Conservation (phyloP, 2,797 vertebrate species). For the Mastacembelus armatus region DNA sequence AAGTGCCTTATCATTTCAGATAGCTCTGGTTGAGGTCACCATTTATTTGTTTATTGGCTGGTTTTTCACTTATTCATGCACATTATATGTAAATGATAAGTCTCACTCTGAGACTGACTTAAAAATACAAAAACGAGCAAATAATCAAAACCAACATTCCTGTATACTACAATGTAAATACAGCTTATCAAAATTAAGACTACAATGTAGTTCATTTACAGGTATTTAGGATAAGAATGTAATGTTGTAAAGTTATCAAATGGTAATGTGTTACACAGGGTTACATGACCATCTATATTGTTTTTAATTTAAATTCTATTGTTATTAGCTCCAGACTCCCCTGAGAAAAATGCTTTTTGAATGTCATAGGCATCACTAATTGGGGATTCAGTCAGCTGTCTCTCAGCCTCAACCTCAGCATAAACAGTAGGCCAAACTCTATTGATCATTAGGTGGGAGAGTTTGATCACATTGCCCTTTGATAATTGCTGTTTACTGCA, state of each 20-base stretch:
- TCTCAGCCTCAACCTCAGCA: constrained; percentile 46
- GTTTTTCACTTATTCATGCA: constrained; percentile 22
- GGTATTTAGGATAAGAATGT: no score
- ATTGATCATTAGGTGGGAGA: constrained; percentile 61
- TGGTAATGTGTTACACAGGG: background rate
- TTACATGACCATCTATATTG: background rate
- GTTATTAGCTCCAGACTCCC: constrained; percentile 30
- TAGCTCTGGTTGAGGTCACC: constrained; percentile 24
- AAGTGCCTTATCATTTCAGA: constrained; percentile 2
- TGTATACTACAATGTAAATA: background rate
- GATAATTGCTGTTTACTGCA: constrained; percentile 68
- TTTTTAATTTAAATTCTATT: constrained; percentile 35
- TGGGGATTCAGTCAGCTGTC: constrained; percentile 48
- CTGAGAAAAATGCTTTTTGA: constrained; percentile 36
- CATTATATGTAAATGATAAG: constrained; percentile 21
- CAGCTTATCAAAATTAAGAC: background rate
- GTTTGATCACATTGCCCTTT: constrained; percentile 56
- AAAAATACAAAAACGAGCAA: background rate
- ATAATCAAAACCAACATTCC: background rate
- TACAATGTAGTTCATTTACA: background rate
- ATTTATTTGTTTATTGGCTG: constrained; percentile 15
- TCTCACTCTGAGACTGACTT: background rate
- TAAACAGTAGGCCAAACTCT: constrained; percentile 40
- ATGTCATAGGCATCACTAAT: constrained; percentile 50
- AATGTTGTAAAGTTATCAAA: constrained; percentile 10